Evolutionary conservation across 1,140 invertebrate genomes (phyloP).

Genomic region (Nephila pilipes): DNA sequence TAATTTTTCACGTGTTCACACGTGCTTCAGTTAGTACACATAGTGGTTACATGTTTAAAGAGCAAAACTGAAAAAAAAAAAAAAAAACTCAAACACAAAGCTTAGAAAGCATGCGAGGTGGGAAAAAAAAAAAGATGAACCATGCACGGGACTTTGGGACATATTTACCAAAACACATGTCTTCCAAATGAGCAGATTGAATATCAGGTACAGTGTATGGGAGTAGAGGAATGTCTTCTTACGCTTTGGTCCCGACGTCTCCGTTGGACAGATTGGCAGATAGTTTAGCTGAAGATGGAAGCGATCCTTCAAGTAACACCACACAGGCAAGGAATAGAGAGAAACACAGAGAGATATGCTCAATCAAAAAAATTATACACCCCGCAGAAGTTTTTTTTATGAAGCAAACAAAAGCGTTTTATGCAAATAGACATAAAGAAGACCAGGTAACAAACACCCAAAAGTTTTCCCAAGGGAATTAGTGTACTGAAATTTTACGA

Average conservation of each 20-base stretch:
- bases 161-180: neutral
- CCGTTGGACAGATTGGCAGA: slow-evolving; percentile 42
- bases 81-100: too few species aligned
- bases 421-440: too few species aligned
- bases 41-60: neutral
- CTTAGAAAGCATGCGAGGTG: neutral
- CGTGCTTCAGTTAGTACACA: neutral
- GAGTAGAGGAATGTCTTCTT: neutral
- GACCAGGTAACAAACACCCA: neutral
- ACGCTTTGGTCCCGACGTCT: neutral
- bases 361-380: neutral
- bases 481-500: too few species aligned
- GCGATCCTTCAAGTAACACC: slow-evolving; percentile 60
- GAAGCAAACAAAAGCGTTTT: too few species aligned
- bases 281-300: slow-evolving; percentile 65
- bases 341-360: neutral
- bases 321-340: slow-evolving; percentile 19
- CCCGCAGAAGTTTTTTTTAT: neutral
- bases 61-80: too few species aligned
- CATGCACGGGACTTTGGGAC: neutral
- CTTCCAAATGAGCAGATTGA: neutral
- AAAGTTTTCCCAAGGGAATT: too few species aligned
- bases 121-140: neutral
- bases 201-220: neutral
- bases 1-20: too few species aligned